Conservation (phyloP, 2,888 invertebrate genomes). For the Reticulitermes lucifugus region DNA sequence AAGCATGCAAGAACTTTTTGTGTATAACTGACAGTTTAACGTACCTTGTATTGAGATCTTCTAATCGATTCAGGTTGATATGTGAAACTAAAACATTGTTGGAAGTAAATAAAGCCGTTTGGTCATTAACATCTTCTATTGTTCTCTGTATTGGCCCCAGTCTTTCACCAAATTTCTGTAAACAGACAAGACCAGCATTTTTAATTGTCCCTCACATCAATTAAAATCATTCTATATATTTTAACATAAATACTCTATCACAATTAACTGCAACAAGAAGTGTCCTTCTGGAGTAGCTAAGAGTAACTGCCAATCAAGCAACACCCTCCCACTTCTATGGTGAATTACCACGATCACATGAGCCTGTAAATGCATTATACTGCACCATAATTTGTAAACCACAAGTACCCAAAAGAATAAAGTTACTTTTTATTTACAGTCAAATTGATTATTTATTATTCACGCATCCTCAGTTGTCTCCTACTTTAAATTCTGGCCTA, state of each 20-base stretch:
- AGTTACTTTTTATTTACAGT: neutral
- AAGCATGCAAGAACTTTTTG: no score
- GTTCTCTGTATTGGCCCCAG: conserved; percentile 76
- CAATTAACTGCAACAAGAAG: no score
- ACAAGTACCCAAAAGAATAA: neutral
- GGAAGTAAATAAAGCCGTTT: conserved; percentile 78
- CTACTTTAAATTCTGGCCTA: conserved; percentile 6
- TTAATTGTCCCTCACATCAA: neutral
- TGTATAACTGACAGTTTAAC: no score
- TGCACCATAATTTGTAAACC: no score
- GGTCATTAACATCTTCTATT: conserved; percentile 81
- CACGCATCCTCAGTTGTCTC: neutral
- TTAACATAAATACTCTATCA: no score
- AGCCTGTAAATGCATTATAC: no score
- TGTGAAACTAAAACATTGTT: conserved; percentile 79
- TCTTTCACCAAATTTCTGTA: conserved; percentile 79
- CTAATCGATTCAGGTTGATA: conserved; percentile 73
- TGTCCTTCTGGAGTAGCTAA: no score
- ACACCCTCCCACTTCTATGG: no score
- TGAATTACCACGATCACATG: no score
- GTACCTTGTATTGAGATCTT: conserved; percentile 86
- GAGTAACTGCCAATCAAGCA: no score
- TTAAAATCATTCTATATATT: neutral
- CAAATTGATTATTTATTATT: conserved; percentile 17
- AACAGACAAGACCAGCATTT: conserved; percentile 20